A percentile compares a stretch with the other conserved stretches of the same genome.
Conservation (phyloP, 2,113 vertebrate genomes). For the Puffinus mauretanicus region DNA sequence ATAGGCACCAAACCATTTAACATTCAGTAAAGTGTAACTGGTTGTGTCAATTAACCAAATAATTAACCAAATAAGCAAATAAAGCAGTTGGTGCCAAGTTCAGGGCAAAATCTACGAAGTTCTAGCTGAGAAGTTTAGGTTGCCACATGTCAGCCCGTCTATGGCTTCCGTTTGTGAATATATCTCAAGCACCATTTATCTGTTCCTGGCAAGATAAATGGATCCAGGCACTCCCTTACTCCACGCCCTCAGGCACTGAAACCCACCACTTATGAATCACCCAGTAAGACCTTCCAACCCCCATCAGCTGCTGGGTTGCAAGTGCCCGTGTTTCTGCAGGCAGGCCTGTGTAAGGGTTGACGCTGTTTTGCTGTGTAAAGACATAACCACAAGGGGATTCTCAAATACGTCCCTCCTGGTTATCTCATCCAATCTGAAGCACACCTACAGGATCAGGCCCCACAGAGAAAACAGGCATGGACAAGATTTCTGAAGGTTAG, state of each 20-base stretch:
- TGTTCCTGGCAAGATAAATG: neutral
- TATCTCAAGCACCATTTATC: neutral
- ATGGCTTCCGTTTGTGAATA: neutral
- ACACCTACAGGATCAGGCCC: neutral
- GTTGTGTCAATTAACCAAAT: neutral
- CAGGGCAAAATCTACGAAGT: neutral
- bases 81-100: neutral
- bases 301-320: neutral
- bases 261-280: neutral
- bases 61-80: neutral
- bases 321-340: neutral
- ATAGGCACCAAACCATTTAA: neutral
- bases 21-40: neutral
- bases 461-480: neutral
- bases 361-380: neutral
- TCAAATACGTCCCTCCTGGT: neutral
- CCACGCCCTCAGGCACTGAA: neutral
- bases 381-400: neutral
- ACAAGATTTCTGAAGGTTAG: neutral
- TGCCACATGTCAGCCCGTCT: fast-evolving
- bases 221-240: neutral
- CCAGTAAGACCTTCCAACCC: neutral
- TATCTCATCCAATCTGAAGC: neutral
- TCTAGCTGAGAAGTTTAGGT: neutral
- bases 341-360: neutral